Conservation (phyloP, 2,888 invertebrate genomes). For the Eutolmus rufibarbis region DNA sequence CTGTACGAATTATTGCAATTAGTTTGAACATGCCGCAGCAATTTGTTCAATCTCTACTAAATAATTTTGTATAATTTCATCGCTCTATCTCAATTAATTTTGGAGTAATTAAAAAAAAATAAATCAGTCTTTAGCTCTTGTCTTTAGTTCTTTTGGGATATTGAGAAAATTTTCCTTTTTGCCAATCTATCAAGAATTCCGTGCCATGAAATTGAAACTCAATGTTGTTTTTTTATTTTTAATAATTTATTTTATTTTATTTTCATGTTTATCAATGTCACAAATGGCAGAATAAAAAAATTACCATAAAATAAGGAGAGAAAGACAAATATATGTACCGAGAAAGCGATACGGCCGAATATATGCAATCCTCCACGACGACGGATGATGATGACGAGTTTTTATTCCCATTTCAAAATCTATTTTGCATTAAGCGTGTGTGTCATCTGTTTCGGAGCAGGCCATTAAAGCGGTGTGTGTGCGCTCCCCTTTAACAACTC, state of each 20-base stretch:
- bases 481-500: background rate
- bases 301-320: background rate
- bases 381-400: background rate
- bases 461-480: background rate
- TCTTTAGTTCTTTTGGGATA: too few species aligned
- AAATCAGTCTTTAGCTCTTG: too few species aligned
- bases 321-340: background rate
- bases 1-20: background rate
- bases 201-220: background rate
- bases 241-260: background rate
- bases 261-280: slow-evolving; percentile 20
- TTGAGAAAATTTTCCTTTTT: too few species aligned
- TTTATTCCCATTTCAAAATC: background rate
- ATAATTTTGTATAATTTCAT: background rate
- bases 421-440: background rate
- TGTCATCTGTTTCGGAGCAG: background rate
- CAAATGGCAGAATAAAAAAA: background rate
- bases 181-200: too few species aligned
- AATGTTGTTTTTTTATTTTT: background rate
- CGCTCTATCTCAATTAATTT: background rate
- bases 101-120: background rate
- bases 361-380: background rate
- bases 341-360: background rate
- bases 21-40: too few species aligned
- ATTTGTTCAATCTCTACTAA: background rate